These are phyloP conservation scores for Molothrus ater DNA, from an alignment of 2,797 vertebrate genomes.

Conservation along the genomic window DNA sequence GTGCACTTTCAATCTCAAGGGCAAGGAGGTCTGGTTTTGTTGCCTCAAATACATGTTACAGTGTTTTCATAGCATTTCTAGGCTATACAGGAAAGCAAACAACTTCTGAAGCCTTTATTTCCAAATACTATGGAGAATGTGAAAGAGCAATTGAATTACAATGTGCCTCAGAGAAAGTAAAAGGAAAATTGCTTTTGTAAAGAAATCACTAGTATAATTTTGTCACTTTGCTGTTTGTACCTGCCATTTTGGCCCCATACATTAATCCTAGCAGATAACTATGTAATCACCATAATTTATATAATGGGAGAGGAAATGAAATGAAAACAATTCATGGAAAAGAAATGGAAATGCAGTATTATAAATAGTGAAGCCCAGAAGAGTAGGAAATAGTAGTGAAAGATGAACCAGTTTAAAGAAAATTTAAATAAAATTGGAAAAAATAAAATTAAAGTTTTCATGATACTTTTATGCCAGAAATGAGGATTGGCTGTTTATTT, in stretches of 20 bases:
- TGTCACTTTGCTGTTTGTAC: background rate
- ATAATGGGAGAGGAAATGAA: background rate
- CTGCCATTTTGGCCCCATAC: background rate
- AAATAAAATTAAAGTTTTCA: background rate
- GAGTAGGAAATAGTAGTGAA: background rate
- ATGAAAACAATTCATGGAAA: background rate
- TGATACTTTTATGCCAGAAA: background rate
- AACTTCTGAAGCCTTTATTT: conserved; percentile 13
- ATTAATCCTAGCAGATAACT: background rate
- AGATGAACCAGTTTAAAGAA: background rate
- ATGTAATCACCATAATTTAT: background rate
- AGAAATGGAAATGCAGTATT: background rate
- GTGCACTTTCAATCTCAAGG: background rate
- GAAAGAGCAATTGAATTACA: conserved; percentile 10
- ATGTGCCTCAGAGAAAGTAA: background rate
- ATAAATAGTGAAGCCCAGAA: background rate
- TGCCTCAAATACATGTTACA: background rate
- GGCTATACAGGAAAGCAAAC: background rate
- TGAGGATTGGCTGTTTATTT: background rate
- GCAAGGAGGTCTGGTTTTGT: background rate
- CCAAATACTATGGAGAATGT: background rate
- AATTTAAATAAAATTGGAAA: background rate
- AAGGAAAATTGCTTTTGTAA: conserved; percentile 21
- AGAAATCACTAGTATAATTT: background rate
- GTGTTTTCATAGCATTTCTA: background rate